These are phyloP conservation scores for Sebastes reedi DNA, from an alignment of 2,797 vertebrate genomes.

Conservation along the genomic window DNA sequence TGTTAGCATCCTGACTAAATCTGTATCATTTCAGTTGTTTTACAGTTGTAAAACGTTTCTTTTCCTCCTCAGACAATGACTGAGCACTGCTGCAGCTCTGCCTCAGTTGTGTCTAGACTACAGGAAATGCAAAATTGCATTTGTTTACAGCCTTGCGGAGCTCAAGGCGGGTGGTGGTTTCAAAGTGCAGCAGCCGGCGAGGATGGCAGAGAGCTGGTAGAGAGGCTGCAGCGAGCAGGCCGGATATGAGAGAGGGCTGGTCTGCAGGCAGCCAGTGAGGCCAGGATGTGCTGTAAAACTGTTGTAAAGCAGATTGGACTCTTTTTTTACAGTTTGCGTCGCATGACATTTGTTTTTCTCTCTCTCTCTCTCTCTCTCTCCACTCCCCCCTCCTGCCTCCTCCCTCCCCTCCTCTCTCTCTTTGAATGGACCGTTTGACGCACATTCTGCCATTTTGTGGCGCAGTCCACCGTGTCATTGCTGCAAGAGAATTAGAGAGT, in stretches of 20 bases:
- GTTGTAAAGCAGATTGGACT: constrained; percentile 54
- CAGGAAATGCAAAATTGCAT: constrained; percentile 82
- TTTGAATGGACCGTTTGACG: constrained; percentile 47
- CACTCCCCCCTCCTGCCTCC: not conserved
- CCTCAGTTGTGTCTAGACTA: constrained; percentile 80
- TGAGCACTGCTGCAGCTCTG: constrained; percentile 1
- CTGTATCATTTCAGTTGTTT: not conserved
- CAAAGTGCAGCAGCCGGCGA: constrained; percentile 57
- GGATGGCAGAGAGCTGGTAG: constrained; percentile 25
- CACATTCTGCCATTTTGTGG: constrained; percentile 61
- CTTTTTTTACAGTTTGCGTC: constrained; percentile 57
- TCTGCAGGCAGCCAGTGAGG: constrained; percentile 44
- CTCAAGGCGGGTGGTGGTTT: constrained; percentile 63
- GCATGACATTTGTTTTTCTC: constrained; percentile 48
- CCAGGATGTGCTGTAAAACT: constrained; percentile 59
- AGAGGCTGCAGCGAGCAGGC: constrained; percentile 25
- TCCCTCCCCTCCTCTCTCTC: not conserved
- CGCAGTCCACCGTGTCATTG: not conserved
- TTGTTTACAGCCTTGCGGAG: constrained; percentile 77
- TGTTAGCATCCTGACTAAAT: not conserved
- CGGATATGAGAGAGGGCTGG: constrained; percentile 30
- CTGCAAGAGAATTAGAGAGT: not conserved
- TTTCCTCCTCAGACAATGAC: not conserved
- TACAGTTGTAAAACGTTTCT: not conserved
- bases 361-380: not conserved